These are phyloP conservation scores for Haemorhous mexicanus DNA, from an alignment of 2,113 vertebrate genomes.

Conservation along the genomic window DNA sequence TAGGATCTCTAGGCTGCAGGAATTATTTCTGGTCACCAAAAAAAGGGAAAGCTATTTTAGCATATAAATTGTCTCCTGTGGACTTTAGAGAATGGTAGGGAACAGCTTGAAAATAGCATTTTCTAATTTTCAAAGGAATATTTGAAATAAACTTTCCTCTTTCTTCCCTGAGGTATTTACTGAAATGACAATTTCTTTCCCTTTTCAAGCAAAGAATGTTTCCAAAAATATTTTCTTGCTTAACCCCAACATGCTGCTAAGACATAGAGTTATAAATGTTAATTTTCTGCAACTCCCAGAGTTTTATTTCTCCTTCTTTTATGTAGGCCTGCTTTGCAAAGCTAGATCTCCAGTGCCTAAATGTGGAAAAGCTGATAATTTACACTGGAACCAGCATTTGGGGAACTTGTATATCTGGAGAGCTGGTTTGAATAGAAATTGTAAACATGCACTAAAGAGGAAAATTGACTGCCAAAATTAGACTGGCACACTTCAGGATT, in stretches of 20 bases:
- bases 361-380: constrained; percentile 40
- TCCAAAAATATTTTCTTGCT: constrained; percentile 27
- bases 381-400: constrained; percentile 2
- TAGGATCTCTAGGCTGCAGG: background rate
- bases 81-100: background rate
- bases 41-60: background rate
- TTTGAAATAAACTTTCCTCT: constrained; percentile 1
- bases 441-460: constrained; percentile 1
- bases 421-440: constrained; percentile 32
- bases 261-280: background rate
- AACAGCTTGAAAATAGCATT: background rate
- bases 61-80: background rate
- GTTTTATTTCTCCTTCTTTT: background rate
- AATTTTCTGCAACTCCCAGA: background rate
- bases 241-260: background rate
- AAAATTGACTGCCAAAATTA: constrained; percentile 30
- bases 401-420: background rate
- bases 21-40: background rate
- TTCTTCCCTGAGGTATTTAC: background rate
- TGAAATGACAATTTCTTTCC: background rate
- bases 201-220: background rate
- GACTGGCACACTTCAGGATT: background rate
- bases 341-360: background rate
- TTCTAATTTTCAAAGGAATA: background rate
- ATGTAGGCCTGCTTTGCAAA: background rate